Base-by-base conservation (phyloP, 2,888 invertebrate genomes). In the Bellardia bayeri region DNA sequence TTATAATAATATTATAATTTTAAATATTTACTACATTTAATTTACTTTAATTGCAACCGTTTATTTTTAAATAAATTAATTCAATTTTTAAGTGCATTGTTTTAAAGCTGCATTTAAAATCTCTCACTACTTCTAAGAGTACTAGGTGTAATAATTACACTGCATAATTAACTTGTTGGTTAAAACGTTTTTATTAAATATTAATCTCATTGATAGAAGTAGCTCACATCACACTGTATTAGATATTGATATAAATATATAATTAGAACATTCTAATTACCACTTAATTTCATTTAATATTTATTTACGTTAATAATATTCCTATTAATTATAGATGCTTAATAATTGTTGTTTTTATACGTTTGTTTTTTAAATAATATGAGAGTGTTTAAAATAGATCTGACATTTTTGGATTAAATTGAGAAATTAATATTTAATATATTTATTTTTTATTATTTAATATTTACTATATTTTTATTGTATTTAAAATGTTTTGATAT, bases 121-220 rank as follows among this genome's bases (percentile, higher is more conserved):
- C 1, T 9, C 23, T 58, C 8, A n/a, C 3, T 30, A 14, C 3
- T 33, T 13, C 11, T 49, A 30, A 37, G 33, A 58, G 49, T 23
- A 49, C 45, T 63, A 68, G 40, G 68, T 61, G 51, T 51, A 80
- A 40, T 80, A 71, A 61, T 40, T 58, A 56, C 2, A 54, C 13
- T n/a, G 14, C 5, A 30, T 14, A 8, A 74, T 74, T 74, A 63
- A 11, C 45, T 75, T 63, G 49, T 63, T 61, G 61, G 16, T n/a
- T 61, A 13, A 75, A 56, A 3, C 33, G 6, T 16, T 13, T 14
- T 81, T 51, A 56, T 63, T 71, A 80, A 37, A 16, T 71, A 49
- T 37, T 61, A 49, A 40, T 61, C 49, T 80, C 61, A 69, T 51
- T 69, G 61, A 40, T 79, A 37, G 23, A 69, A 61, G 5, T 51